Evolutionary conservation across 2,888 invertebrate species (phyloP), one percentile per base, ranked within the genome.

Genomic region (Cheilosia grossa): DNA sequence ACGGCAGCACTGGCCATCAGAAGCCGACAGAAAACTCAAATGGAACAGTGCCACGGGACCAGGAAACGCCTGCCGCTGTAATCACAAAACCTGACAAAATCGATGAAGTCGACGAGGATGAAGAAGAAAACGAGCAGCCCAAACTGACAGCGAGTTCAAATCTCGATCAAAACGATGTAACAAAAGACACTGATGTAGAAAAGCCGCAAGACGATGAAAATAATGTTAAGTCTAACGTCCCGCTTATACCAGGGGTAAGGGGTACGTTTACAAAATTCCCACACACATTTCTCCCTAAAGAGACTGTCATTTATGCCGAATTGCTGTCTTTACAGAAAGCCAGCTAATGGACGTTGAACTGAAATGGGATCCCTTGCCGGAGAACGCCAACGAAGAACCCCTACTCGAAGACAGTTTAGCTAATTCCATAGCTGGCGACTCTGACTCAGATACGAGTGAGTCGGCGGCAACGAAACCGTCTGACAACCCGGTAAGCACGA

Each of bases 341-440:
- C 91, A 86, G 90, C 90, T 93, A 86, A 89, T 93, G 66, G 93
- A 93, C 63, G 92, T 92, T 88, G 94, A 94, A 87, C 90, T 94
- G 72, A 92, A 93, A 37, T 94, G 93, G 93, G 94, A 94, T 87
- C 92, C 93, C 4, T 90, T 94, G 27, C 93, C 93, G 82, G 94
- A 94, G 88, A 89, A 89, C 27, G 88, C 91, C 13, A 77, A 72
- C 54, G 82, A 79, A 53, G 82, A 87, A 54, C 87, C 86, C 27
- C 63, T 86, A n/a, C 58, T 93, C 92, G 83, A 89, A 91, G 17
- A 88, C 92, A 86, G 72, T 37, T 27, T 54, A 15, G 56, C 73
- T 0, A 83, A 81, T 51, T 85, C 83, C 13, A 49, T 85, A 56
- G 83, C 72, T 30, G 80, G 56, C 17, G 85, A 88, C 37, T 86